phyloP scores from a whole-genome alignment of 1,140 invertebrate species.

The Aphelinus certus region DNA sequence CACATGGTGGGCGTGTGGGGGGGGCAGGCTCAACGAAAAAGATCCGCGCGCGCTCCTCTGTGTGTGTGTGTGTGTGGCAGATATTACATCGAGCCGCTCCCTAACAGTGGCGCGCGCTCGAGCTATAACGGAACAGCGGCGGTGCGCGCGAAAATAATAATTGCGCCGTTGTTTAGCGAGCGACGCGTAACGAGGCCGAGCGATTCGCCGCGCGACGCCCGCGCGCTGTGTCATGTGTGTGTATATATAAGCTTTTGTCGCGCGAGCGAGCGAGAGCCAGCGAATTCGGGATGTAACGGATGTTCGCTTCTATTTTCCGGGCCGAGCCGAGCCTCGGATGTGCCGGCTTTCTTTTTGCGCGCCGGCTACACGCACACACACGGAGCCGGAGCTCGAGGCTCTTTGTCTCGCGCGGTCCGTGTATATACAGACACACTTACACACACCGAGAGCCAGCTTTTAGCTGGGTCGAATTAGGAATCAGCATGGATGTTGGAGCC shows the following conservation, averaged over 20 bases:
- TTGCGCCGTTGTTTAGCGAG: constrained; percentile 15
- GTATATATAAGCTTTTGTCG: constrained; percentile 15
- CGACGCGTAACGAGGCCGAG: constrained; percentile 23
- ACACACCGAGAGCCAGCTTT: too few relatives aligned
- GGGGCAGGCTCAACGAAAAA: neutral
- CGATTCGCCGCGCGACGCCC: neutral
- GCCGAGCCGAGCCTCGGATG: neutral
- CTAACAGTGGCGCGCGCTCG: neutral
- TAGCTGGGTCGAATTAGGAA: too few relatives aligned
- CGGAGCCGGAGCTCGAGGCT: too few relatives aligned
- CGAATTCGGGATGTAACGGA: constrained; percentile 26
- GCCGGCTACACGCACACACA: too few relatives aligned
- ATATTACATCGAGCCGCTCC: too few relatives aligned
- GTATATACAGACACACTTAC: too few relatives aligned
- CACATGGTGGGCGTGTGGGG: neutral
- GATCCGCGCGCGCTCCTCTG: too few relatives aligned
- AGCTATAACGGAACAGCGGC: neutral
- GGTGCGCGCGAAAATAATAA: constrained; percentile 31
- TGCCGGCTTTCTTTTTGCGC: too few relatives aligned
- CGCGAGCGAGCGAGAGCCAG: neutral
- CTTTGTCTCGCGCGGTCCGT: too few relatives aligned
- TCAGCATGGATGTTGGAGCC: too few relatives aligned
- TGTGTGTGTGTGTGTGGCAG: too few relatives aligned
- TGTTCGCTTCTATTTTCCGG: constrained; percentile 21
- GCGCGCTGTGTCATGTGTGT: too few relatives aligned